A percentile compares a stretch with the other conserved stretches of the same genome.
These are phyloP conservation scores for Knipowitschia caucasica DNA, from an alignment of 2,797 vertebrate genomes.

Conservation along the genomic window DNA sequence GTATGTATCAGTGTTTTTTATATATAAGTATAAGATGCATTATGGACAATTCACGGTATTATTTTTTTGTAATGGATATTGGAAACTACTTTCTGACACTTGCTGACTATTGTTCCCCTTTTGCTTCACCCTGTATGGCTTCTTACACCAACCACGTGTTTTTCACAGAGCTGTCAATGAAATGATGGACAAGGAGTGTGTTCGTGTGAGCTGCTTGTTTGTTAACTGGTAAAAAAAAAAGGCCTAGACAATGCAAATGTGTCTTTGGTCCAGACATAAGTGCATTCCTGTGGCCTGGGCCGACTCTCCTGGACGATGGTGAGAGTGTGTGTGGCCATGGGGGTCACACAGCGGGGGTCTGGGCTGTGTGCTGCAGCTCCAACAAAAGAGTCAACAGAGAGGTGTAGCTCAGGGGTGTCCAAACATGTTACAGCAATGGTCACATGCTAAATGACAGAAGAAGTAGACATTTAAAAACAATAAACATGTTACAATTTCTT, in stretches of 20 bases:
- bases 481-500: too few species aligned
- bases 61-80: too few species aligned
- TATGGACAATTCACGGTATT: not conserved
- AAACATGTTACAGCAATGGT: conserved; percentile 16
- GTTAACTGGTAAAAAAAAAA: conserved; percentile 54
- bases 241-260: conserved; percentile 62
- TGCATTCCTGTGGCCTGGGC: conserved; percentile 65
- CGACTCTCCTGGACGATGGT: conserved; percentile 60
- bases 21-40: not conserved
- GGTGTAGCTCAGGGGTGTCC: conserved; percentile 50
- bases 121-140: not conserved
- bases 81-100: not conserved
- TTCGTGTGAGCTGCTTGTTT: conserved; percentile 67
- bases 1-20: not conserved
- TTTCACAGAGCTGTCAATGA: conserved; percentile 19
- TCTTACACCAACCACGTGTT: conserved; percentile 21
- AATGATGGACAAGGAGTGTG: conserved; percentile 61
- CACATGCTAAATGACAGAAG: too few species aligned
- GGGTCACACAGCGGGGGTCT: conserved; percentile 59
- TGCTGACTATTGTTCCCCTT: conserved; percentile 3
- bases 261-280: conserved; percentile 69
- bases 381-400: conserved; percentile 47
- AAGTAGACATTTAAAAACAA: too few species aligned
- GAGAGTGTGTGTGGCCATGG: conserved; percentile 72
- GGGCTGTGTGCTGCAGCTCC: conserved; percentile 41